Evolutionary conservation across 2,797 vertebrate genomes (phyloP), one percentile per base, ranked within the genome.

Genomic region (Merluccius polli): DNA sequence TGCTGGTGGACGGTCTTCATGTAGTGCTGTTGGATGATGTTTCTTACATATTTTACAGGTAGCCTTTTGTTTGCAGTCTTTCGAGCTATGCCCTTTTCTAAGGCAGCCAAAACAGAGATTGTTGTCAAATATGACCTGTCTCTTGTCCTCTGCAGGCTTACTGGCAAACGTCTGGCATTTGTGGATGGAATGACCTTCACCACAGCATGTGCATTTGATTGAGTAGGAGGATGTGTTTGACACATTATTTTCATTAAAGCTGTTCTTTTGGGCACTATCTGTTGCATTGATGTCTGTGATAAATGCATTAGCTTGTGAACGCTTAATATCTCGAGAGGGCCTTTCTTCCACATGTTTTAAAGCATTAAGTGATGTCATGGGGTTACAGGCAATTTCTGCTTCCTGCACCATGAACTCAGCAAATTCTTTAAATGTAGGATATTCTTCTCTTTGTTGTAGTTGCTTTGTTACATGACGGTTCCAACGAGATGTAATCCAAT

Each of bases 401-500:
- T 44, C 70, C 21, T 33, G 30, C 18, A 32, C 30, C 1, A 71
- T 33, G 35, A 71, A 71, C 3, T 33, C 0, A 30, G 71, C 71
- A 48, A 73, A 73, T 41, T 73, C 71, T 30, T 73, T 48, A 29
- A 73, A 73, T n/a, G 7, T 41, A n/a, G 68, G 78, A 36, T 79
- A 74, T 15, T 77, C 59, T 4, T 77, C 16, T 30, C 12, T 27
- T 69, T 72, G 4, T 24, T 63, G 31, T n/a, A 83, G 12, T 24
- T 77, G 32, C 29, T 80, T 44, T 30, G 75, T 83, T 30, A 75
- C 78, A 24, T 80, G 44, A 7, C 70, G 35, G 29, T 81, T 81
- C 77, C 77, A 80, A 31, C 74, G 72, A 3, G 35, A 71, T 1
- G 68, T 78, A 5, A 78, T 38, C 78, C 73, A 83, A 21, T 76